phyloP scores from a whole-genome alignment of 2,888 invertebrate genomes.

The Xanthorhoe spadicearia region DNA sequence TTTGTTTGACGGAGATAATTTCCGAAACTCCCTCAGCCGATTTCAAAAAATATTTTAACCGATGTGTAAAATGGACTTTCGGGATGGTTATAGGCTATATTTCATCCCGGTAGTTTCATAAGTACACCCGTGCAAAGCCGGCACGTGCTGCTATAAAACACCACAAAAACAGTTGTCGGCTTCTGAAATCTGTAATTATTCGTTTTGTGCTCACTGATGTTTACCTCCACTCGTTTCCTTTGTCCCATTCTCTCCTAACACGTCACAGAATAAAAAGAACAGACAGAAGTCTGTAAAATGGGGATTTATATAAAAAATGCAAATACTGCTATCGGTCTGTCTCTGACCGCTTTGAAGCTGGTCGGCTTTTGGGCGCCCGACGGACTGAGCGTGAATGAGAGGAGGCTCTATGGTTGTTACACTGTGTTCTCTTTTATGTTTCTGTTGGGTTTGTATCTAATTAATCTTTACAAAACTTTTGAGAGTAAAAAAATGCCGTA shows the following conservation, averaged over 20 bases:
- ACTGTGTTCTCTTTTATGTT: conserved; percentile 68
- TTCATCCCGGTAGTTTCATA: too few relatives aligned
- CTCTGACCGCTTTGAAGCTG: conserved; percentile 62
- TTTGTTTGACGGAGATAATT: too few relatives aligned
- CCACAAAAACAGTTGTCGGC: conserved; percentile 44
- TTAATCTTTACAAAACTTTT: too few relatives aligned
- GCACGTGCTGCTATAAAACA: background rate
- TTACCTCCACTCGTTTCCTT: conserved; percentile 41
- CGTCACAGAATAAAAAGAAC: conserved; percentile 10
- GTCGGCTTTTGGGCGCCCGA: conserved; percentile 74
- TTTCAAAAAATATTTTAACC: too few relatives aligned
- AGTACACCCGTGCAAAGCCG: background rate
- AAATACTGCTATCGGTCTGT: conserved; percentile 61
- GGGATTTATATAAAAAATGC: conserved; percentile 61
- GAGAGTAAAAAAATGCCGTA: too few relatives aligned
- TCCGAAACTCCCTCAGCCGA: too few relatives aligned
- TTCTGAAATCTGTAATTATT: conserved; percentile 52
- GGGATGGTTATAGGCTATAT: too few relatives aligned
- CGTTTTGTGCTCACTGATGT: conserved; percentile 45
- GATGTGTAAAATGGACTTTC: too few relatives aligned
- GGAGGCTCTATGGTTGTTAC: conserved; percentile 59
- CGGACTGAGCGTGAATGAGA: conserved; percentile 42
- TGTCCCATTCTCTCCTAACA: conserved; percentile 18
- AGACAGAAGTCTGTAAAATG: conserved; percentile 50
- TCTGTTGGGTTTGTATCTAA: conserved; percentile 64